Evolutionary conservation across 2,113 vertebrate species (phyloP).

Genomic region (Nothobranchius furzeri): DNA sequence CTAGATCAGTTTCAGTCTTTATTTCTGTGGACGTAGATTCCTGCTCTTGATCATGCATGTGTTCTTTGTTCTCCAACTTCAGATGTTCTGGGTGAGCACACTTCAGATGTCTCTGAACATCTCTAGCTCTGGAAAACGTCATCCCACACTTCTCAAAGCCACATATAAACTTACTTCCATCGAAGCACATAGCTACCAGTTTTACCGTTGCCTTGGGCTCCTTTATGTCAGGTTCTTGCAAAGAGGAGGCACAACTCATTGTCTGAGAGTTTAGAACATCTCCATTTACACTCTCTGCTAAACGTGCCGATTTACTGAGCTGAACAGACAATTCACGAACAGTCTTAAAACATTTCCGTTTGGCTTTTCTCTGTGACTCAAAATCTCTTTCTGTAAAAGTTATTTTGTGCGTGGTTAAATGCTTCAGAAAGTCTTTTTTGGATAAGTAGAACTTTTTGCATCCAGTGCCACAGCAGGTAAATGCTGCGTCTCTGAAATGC

Average conservation of each 20-base stretch:
- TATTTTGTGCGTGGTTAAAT: constrained; percentile 86
- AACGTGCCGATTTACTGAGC: constrained; percentile 9
- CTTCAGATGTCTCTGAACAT: constrained; percentile 88
- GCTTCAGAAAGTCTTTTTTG: constrained; percentile 89
- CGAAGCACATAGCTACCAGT: constrained; percentile 86
- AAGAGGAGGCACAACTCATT: constrained; percentile 41
- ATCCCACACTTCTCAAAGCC: constrained; percentile 90
- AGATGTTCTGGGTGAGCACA: constrained; percentile 85
- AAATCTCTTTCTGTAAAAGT: constrained; percentile 82
- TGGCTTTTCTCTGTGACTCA: constrained; percentile 73
- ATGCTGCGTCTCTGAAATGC: constrained; percentile 94
- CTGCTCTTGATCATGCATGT: constrained; percentile 66
- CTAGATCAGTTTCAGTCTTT: constrained; percentile 41
- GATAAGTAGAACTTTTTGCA: constrained; percentile 96
- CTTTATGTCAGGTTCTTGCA: constrained; percentile 26
- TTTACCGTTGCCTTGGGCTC: constrained; percentile 68
- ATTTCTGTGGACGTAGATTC: constrained; percentile 53
- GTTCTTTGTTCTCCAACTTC: constrained; percentile 82
- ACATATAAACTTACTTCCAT: constrained; percentile 88
- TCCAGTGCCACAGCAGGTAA: constrained; percentile 85
- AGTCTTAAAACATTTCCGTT: constrained; percentile 60
- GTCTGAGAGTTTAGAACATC: constrained; percentile 32
- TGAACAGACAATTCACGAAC: constrained; percentile 20
- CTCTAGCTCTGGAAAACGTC: constrained; percentile 85
- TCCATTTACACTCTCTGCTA: constrained; percentile 31